phyloP scores from a whole-genome alignment of 2,888 invertebrate species.

The Pollenia amentaria region DNA sequence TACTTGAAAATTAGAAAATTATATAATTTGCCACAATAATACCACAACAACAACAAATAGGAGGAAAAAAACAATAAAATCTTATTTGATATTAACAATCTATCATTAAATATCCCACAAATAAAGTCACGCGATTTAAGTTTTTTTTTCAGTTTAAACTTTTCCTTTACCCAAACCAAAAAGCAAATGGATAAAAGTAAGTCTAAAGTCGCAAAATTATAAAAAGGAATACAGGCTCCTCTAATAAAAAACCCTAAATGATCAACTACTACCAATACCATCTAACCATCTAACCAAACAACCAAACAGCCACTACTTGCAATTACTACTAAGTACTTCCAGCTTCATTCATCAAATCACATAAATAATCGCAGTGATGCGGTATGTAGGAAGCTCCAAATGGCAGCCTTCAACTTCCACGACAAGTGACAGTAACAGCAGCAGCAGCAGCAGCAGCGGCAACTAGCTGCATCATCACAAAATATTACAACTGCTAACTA shows the following conservation, averaged over 20 bases:
- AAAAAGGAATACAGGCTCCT: conserved; percentile 38
- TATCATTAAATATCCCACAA: conserved; percentile 54
- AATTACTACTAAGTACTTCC: conserved; percentile 36
- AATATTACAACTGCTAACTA: conserved; percentile 5
- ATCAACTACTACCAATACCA: conserved; percentile 5
- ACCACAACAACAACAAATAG: conserved; percentile 16
- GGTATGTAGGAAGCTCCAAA: conserved; percentile 68
- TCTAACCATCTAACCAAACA: neutral
- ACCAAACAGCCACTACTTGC: neutral
- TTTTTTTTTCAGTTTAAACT: neutral
- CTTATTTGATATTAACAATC: conserved; percentile 47
- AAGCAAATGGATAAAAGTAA: conserved; percentile 37
- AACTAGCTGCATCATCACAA: conserved; percentile 22
- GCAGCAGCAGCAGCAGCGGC: conserved; percentile 11
- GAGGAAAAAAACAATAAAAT: conserved; percentile 45
- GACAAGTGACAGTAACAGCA: conserved; percentile 68
- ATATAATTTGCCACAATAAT: conserved; percentile 56
- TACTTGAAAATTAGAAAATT: conserved; percentile 54
- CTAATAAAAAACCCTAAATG: conserved; percentile 48
- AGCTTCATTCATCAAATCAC: conserved; percentile 61
- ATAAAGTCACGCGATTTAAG: conserved; percentile 52
- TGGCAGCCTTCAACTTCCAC: conserved; percentile 75
- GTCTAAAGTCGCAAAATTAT: conserved; percentile 15
- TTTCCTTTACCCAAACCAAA: conserved; percentile 22
- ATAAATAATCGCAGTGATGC: conserved; percentile 52